Conservation (phyloP, 2,113 vertebrate genomes). For the Oceanodroma tethys region DNA sequence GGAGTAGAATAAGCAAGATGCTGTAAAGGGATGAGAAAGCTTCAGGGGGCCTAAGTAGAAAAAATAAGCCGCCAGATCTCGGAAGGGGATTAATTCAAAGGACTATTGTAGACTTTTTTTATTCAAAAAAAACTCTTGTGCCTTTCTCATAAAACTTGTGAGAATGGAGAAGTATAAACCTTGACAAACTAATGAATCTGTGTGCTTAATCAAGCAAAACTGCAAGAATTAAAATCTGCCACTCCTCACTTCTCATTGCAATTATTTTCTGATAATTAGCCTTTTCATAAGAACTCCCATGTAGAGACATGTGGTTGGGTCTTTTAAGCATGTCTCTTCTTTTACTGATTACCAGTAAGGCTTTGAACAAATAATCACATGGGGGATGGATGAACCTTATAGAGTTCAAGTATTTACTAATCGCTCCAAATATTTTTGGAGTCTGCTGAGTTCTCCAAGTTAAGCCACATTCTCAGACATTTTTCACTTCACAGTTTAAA, state of each 20-base stretch:
- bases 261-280: not conserved
- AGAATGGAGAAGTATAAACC: not conserved
- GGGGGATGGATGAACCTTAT: not conserved
- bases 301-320: not conserved
- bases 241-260: not conserved
- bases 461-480: not conserved
- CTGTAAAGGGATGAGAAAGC: not conserved
- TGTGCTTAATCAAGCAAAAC: not conserved
- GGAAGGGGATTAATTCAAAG: not conserved
- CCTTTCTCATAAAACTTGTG: not conserved
- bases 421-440: constrained; percentile 18
- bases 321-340: not conserved
- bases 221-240: not conserved
- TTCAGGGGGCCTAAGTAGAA: not conserved
- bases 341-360: not conserved
- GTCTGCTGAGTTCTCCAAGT: not conserved
- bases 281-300: not conserved
- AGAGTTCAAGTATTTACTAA: not conserved
- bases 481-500: not conserved
- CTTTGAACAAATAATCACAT: not conserved
- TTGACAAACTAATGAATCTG: not conserved
- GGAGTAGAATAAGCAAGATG: not conserved
- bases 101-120: not conserved
- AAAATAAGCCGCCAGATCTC: not conserved
- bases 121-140: not conserved